Percentiles rank a stretch among this genome's conserved stretches.
Evolutionary conservation across 2,888 invertebrate genomes (phyloP).

Genomic region (Harpagoxenus sublaevis): DNA sequence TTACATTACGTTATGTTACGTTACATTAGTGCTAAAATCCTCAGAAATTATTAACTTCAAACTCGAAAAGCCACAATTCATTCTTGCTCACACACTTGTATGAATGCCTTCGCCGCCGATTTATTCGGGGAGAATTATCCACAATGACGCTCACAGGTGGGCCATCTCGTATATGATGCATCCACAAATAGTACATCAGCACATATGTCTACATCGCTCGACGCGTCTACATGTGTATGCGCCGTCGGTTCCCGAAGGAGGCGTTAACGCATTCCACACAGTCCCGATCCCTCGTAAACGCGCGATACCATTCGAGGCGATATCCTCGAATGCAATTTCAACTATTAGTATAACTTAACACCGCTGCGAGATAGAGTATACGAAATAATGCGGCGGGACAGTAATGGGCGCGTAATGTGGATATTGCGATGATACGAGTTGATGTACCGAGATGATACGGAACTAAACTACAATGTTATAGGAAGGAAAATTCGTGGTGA

Average conservation of each 20-base stretch:
- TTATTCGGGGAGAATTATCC: slow-evolving; percentile 61
- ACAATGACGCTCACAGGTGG: slow-evolving; percentile 62
- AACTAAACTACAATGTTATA: not conserved
- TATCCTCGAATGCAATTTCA: slow-evolving; percentile 52
- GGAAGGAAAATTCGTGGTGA: not conserved
- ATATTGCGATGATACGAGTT: not conserved
- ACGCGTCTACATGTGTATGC: slow-evolving; percentile 44
- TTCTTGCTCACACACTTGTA: not conserved
- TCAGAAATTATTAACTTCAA: not conserved
- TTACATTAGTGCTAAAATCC: not conserved
- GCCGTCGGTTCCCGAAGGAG: slow-evolving; percentile 56
- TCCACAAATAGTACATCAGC: slow-evolving; percentile 51
- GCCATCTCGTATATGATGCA: slow-evolving; percentile 51
- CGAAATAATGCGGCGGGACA: slow-evolving; percentile 7
- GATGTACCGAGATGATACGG: not conserved
- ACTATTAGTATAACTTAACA: slow-evolving; percentile 56
- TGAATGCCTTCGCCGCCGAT: slow-evolving; percentile 27
- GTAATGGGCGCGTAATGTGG: not conserved
- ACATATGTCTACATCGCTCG: slow-evolving; percentile 53
- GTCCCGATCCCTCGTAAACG: slow-evolving; percentile 41
- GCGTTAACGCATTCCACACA: slow-evolving; percentile 57
- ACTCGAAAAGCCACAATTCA: not conserved
- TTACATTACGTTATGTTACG: not conserved
- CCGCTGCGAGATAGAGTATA: slow-evolving; percentile 21
- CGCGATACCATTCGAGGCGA: slow-evolving; percentile 26